phyloP scores from a whole-genome alignment of 1,140 invertebrate species.

The Melanaphis sacchari region DNA sequence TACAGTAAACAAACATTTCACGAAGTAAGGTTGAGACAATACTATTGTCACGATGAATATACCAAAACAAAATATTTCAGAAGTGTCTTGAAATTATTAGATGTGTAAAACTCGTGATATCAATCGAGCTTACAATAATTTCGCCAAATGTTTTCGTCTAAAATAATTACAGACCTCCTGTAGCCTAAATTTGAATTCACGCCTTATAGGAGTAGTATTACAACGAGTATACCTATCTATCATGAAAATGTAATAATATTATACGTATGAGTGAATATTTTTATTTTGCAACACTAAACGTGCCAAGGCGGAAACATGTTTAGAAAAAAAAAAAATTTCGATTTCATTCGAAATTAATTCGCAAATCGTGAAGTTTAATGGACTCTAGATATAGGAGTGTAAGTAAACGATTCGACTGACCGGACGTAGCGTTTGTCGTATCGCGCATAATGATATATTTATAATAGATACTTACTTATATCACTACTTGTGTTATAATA shows the following conservation, averaged over 20 bases:
- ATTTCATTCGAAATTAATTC: conserved; percentile 33
- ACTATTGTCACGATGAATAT: not conserved
- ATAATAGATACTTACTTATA: too few species aligned
- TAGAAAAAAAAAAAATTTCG: not conserved
- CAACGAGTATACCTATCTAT: not conserved
- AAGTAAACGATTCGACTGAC: not conserved
- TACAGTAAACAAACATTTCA: not conserved
- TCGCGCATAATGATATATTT: not conserved
- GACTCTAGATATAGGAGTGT: not conserved
- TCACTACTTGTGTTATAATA: not conserved
- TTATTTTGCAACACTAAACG: not conserved
- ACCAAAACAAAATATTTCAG: not conserved
- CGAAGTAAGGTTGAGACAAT: not conserved
- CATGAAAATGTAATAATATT: not conserved
- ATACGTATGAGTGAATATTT: too few species aligned
- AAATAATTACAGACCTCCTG: too few species aligned
- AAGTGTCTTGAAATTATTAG: not conserved
- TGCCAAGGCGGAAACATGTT: not conserved
- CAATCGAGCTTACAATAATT: not conserved
- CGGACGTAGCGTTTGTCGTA: not conserved
- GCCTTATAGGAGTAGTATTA: not conserved
- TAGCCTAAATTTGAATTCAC: too few species aligned
- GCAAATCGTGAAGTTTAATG: conserved; percentile 9
- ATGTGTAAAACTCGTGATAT: not conserved
- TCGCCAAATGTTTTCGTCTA: too few species aligned